Evolutionary conservation across 2,113 vertebrate genomes (phyloP), one percentile per base, ranked within the genome.

Genomic region (Orycteropus afer): DNA sequence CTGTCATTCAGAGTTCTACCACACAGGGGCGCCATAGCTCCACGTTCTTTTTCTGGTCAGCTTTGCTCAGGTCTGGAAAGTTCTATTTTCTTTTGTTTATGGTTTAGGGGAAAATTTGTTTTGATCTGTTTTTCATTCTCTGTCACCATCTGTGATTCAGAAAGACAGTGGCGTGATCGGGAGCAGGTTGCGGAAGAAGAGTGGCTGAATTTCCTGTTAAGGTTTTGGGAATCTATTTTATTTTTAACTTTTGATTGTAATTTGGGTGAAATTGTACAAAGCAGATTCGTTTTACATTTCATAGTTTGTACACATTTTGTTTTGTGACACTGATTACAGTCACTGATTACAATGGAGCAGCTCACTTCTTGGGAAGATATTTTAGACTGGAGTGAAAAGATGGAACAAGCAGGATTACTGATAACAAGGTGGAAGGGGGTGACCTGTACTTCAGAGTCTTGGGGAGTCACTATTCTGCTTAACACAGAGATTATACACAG

Each of bases 21-120:
- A 77, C 95, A 14, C n/a, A 32, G 95, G 49, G 97, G 40, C 45
- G 74, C 55, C 76, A 80, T 96, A n/a, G 91, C 69, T 84, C 95
- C 73, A 91, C 51, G 32, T 42, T 63, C 65, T n/a, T 51, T 78
- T 45, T 49, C 40, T 0, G 0, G 53, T 27, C 14, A 0, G 5
- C 32, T 45, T 59, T 3, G 0, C 51, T 0, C 1, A 17, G 1
- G 2, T 17, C 27, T 27, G 0, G 29, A 7, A 32, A 89, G 51
- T 90, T 59, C 80, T 32, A 5, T 1, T 61, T 80, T 29, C 32
- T 83, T 37, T 67, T 17, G 53, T 45, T 14, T 9, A 25, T n/a
- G 47, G 77, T 47, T 86, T 37, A 7, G 37, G 55, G 85, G 27
- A 29, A 53, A 61, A 84, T 79, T 53, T 49, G 37, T 90, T 88